Conservation (phyloP, 2,888 invertebrate species). For the Synergus laeviventris region DNA sequence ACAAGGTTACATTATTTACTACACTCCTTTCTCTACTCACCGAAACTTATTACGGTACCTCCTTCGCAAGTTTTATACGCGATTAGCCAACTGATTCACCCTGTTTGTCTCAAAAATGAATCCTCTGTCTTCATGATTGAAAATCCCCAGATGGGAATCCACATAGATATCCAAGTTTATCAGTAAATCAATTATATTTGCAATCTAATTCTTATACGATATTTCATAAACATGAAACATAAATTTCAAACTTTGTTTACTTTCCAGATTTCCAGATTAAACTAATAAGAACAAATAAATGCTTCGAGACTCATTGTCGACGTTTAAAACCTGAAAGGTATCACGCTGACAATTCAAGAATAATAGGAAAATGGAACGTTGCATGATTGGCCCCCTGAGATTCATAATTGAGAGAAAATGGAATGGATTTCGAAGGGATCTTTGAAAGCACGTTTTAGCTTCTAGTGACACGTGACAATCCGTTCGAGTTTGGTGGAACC, state of each 20-base stretch:
- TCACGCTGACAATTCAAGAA: too few relatives aligned
- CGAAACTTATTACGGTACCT: conserved; percentile 60
- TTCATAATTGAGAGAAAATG: background rate
- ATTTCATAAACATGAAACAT: too few relatives aligned
- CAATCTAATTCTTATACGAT: too few relatives aligned
- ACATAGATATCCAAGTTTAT: too few relatives aligned
- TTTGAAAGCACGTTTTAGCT: background rate
- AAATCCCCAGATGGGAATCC: background rate
- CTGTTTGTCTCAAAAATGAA: background rate
- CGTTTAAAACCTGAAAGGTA: too few relatives aligned
- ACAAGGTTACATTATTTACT: conserved; percentile 71
- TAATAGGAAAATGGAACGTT: too few relatives aligned
- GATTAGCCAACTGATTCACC: background rate
- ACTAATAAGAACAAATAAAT: too few relatives aligned
- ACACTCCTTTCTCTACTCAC: conserved; percentile 54
- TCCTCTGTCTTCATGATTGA: background rate
- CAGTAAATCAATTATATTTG: too few relatives aligned
- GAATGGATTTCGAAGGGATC: background rate
- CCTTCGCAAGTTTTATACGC: conserved; percentile 41
- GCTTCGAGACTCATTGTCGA: too few relatives aligned
- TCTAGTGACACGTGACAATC: conserved; percentile 13
- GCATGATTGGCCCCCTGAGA: too few relatives aligned
- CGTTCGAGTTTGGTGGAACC: conserved; percentile 20
- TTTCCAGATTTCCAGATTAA: too few relatives aligned
- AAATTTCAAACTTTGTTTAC: too few relatives aligned